A percentile compares a stretch with the other conserved stretches of the same genome.
These are phyloP conservation scores for Alfaro cultratus DNA, from an alignment of 2,797 vertebrate species.

Conservation along the genomic window DNA sequence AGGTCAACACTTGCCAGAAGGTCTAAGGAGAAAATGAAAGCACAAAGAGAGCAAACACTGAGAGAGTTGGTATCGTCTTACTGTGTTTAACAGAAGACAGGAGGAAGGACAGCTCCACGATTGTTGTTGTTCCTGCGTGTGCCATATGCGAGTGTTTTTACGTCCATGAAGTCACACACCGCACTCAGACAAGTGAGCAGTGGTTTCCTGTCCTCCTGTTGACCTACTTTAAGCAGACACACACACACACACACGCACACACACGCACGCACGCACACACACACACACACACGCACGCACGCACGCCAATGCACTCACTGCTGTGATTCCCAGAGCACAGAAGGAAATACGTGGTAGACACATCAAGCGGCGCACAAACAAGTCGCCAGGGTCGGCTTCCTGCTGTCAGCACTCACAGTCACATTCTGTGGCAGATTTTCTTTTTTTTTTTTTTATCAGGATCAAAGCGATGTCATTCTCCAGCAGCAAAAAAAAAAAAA, in stretches of 20 bases:
- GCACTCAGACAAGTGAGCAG: slow-evolving; percentile 55
- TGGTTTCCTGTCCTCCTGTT: slow-evolving; percentile 72
- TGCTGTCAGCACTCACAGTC: slow-evolving; percentile 29
- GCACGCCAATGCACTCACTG: slow-evolving; percentile 13
- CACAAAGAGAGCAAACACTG: background rate
- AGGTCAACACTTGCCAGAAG: slow-evolving; percentile 1
- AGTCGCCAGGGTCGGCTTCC: slow-evolving; percentile 39
- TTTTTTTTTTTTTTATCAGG: slow-evolving; percentile 39
- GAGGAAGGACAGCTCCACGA: slow-evolving; percentile 1
- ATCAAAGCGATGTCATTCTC: slow-evolving; percentile 30
- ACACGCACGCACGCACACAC: slow-evolving; percentile 45
- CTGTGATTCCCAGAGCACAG: slow-evolving; percentile 43
- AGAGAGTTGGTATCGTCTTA: background rate
- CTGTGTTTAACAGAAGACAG: slow-evolving; percentile 9
- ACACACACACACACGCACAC: slow-evolving; percentile 40
- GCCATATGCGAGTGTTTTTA: slow-evolving; percentile 22
- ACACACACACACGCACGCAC: slow-evolving; percentile 20
- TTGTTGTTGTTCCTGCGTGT: background rate
- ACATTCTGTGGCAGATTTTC: slow-evolving; percentile 15
- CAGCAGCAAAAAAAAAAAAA: slow-evolving; percentile 12
- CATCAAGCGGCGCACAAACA: slow-evolving; percentile 48
- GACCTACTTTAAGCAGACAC: slow-evolving; percentile 65
- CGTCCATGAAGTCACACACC: slow-evolving; percentile 34
- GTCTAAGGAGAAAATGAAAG: background rate
- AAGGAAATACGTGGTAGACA: slow-evolving; percentile 51